Base-by-base conservation (phyloP, 2,888 invertebrate genomes). In the Drosophila paranaensis region DNA sequence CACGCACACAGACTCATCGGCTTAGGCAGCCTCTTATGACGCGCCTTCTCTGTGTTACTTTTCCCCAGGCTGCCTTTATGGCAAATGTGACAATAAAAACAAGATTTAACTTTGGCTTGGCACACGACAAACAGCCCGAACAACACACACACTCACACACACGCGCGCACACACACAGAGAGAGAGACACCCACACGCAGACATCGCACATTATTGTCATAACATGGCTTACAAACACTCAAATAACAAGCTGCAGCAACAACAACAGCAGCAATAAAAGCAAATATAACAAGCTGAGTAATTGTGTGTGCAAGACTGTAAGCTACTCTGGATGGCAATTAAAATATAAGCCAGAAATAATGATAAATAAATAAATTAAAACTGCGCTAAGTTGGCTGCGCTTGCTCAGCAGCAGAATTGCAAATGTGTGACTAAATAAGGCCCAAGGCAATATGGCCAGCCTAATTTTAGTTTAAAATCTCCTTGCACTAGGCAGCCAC, bases 61-160 rank as follows among this genome's bases (percentile, higher is more conserved):
- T 57, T 80, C 79, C 60, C 80, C 55, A 55, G 66, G 69, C 75
- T 79, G 81, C 75, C 82, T 85, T 86, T 84, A 83, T 79, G 82
- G 84, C 86, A 86, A 84, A 84, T 84, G 84, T 75, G 82, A 86
- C 86, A 86, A 85, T 85, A 85, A 85, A 85, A 85, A 86, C 84
- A 85, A 82, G 82, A 82, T 85, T 86, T 86, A 85, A 86, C 84
- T 86, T 84, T 82, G 58, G 77, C 82, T 77, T 79, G 64, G 64
- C 79, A 69, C 71, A 78, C 67, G 40, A 66, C 74, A 77, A 73
- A 76, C 70, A 70, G 37, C 64, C 45, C 25, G 30, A 57, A 27
- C 46, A 54, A 57, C 56, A 50, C 40, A 58, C 35, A 58, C 54
- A 40, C 10, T 8, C 33, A 40, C 13, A 42, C 11, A 40, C 53